Evolutionary conservation across 2,113 vertebrate genomes (phyloP).

Genomic region (Ptilonorhynchus violaceus): DNA sequence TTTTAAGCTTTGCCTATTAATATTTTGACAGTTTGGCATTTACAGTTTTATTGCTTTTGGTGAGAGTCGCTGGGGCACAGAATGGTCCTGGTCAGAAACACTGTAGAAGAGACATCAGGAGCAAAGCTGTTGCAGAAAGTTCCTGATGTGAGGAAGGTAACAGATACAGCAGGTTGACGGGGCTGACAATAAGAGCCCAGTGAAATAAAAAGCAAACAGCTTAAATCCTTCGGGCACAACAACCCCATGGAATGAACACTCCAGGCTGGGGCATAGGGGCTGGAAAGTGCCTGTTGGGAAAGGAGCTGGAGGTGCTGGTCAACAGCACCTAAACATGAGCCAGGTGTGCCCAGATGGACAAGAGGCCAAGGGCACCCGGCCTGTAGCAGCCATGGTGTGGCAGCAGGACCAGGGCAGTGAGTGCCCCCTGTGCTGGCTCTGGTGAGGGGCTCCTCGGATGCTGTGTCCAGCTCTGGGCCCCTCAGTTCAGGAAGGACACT

Average conservation of each 20-base stretch:
- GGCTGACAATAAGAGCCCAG: neutral
- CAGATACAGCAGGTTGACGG: fast-evolving
- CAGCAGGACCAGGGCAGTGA: neutral
- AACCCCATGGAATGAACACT: too few relatives aligned
- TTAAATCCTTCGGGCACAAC: neutral
- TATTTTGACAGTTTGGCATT: neutral
- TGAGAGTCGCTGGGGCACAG: neutral
- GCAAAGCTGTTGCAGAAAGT: neutral
- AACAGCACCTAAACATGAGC: neutral
- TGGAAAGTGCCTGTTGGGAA: neutral
- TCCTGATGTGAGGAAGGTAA: neutral
- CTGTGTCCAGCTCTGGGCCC: fast-evolving
- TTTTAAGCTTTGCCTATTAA: neutral
- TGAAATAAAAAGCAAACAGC: neutral
- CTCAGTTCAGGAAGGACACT: fast-evolving
- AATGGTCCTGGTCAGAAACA: neutral
- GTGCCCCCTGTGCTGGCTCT: neutral
- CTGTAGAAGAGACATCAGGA: neutral
- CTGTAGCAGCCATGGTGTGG: neutral
- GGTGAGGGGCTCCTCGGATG: neutral
- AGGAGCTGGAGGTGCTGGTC: neutral
- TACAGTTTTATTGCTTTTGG: neutral
- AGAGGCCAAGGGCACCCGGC: neutral
- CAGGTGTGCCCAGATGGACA: neutral
- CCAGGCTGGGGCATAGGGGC: neutral